These are phyloP conservation scores for Rachycentron canadum DNA, from an alignment of 2,797 vertebrate species.

Conservation along the genomic window DNA sequence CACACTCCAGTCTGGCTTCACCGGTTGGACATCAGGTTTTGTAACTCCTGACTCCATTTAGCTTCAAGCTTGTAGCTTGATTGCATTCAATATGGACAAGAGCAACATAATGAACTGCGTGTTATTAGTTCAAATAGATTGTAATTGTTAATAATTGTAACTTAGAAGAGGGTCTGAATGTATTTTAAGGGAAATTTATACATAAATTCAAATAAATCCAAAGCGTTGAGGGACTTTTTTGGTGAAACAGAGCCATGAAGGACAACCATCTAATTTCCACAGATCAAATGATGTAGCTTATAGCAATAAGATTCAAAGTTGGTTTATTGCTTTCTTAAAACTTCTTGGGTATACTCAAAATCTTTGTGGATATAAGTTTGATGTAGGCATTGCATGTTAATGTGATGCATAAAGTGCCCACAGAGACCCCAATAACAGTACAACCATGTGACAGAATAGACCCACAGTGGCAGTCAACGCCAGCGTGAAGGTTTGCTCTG, in stretches of 20 bases:
- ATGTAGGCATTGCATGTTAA: conserved; percentile 32
- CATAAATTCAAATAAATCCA: too few relatives aligned
- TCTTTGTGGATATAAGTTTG: conserved; percentile 35
- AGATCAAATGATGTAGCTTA: conserved; percentile 37
- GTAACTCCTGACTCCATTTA: too few relatives aligned
- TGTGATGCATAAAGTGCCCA: conserved; percentile 49
- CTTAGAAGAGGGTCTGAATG: too few relatives aligned
- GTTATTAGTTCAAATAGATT: too few relatives aligned
- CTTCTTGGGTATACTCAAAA: conserved; percentile 29
- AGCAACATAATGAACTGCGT: too few relatives aligned
- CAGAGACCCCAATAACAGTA: conserved; percentile 46
- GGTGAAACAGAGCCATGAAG: conserved; percentile 49
- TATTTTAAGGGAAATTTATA: too few relatives aligned
- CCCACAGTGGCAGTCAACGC: conserved; percentile 42
- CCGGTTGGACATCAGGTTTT: too few relatives aligned
- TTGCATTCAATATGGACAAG: too few relatives aligned
- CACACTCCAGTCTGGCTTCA: too few relatives aligned
- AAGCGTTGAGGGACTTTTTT: too few relatives aligned
- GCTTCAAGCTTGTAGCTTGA: too few relatives aligned
- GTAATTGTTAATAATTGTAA: too few relatives aligned
- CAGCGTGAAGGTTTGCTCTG: conserved; percentile 8
- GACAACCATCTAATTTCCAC: conserved; percentile 36
- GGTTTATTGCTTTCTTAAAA: conserved; percentile 40
- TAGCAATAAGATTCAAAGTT: conserved; percentile 35
- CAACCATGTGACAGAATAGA: conserved; percentile 49